Base-by-base conservation (phyloP, 2,888 invertebrate species). In the Clepsis dumicolana region DNA sequence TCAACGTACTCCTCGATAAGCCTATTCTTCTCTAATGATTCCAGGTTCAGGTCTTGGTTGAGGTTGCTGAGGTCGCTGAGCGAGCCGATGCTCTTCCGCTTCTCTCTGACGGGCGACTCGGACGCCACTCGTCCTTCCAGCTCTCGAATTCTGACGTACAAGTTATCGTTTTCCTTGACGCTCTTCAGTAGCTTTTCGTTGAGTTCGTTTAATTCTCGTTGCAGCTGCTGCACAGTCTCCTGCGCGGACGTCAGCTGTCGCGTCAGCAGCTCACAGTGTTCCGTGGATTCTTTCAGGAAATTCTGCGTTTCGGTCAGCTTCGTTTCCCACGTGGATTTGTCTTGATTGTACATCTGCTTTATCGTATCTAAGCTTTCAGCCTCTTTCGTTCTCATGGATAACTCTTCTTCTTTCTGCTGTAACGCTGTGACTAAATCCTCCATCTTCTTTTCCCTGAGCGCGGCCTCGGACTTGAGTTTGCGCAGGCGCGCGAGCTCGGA, bases 1-100 rank as follows among this genome's bases (percentile, higher is more conserved):
- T 97, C 97, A 48, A 95, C 94, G 82, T 97, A 97, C 80, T 97
- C 97, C 78, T 97, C 97, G 75, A 96, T 96, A 63, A 97, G 90
- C 78, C 95, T 96, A 77, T 96, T 96, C 74, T 96, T 96, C 80
- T 96, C 96, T 75, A 97, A 89, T 14, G 95, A 94, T 75, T 96
- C 96, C 1, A 97, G 91, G 89, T 97, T 96, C 66, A 96, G 89
- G 74, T 97, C 96, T 77, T 96, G 92, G 83, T 97, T 97, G 65
- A 97, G 94, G 78, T 97, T 97, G 7, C 97, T 96, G 41, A 98
- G 94, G 84, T 98, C 97, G 75, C 96, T 96, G 8, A 98, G 91
- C 4, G 97, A 97, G 75, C 97, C 96, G 73, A 97, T 95, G 74
- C 96, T 96, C 78, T 95, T 94, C 70, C 95, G 94, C 71, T 95